Conservation (phyloP, 2,888 invertebrate species). For the Amblyjoppa proteus region DNA sequence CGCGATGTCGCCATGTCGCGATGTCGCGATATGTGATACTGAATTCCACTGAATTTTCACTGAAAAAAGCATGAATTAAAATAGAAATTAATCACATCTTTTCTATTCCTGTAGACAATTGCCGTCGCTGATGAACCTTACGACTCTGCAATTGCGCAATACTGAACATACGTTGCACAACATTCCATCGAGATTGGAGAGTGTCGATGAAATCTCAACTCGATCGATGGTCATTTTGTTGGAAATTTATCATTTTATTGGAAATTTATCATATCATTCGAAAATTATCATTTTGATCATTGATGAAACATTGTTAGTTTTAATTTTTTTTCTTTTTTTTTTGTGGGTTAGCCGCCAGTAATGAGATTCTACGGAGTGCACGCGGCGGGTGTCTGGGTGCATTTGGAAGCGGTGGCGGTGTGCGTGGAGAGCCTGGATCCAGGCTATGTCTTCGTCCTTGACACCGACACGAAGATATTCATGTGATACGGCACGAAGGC, state of each 20-base stretch:
- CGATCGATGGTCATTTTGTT: too few relatives aligned
- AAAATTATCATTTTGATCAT: not conserved
- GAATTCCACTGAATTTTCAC: too few relatives aligned
- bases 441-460: constrained; percentile 96
- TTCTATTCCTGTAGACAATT: constrained; percentile 89
- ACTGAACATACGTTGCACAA: constrained; percentile 97
- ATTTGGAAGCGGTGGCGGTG: constrained; percentile 94
- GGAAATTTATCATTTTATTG: too few relatives aligned
- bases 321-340: constrained; percentile 19
- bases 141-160: constrained; percentile 96
- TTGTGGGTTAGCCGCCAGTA: constrained; percentile 89
- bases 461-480: constrained; percentile 93
- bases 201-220: too few relatives aligned
- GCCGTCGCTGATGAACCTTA: constrained; percentile 94
- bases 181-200: constrained; percentile 95
- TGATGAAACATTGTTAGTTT: not conserved
- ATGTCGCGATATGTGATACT: too few relatives aligned
- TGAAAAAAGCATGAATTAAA: not conserved
- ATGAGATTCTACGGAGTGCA: constrained; percentile 95
- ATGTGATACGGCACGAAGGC: constrained; percentile 96
- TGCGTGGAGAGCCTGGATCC: constrained; percentile 93
- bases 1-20: too few relatives aligned
- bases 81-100: not conserved
- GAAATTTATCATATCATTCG: not conserved
- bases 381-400: constrained; percentile 94